Conservation (phyloP, 1,140 invertebrate genomes). For the Lycorma delicatula region DNA sequence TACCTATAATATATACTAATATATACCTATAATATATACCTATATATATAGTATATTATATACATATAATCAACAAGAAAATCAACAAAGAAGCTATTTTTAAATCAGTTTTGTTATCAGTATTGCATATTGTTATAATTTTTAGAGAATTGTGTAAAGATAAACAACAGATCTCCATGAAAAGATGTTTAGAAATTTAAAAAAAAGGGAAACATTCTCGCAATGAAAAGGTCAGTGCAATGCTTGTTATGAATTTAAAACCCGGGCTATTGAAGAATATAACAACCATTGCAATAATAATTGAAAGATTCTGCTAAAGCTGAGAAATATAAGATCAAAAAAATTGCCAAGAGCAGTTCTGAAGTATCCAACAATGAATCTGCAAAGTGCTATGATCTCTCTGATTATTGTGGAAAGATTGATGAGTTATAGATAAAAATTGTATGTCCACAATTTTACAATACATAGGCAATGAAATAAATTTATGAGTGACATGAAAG, state of each 20-base stretch:
- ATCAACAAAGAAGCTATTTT: background rate
- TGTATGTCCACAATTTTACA: background rate
- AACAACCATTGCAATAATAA: background rate
- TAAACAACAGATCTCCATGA: background rate
- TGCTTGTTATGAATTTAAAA: background rate
- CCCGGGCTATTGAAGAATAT: background rate
- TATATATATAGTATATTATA: no score
- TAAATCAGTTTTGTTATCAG: background rate
- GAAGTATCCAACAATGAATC: background rate
- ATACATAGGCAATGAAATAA: background rate
- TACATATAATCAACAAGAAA: background rate
- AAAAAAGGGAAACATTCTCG: background rate
- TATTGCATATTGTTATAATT: no score
- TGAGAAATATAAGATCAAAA: background rate
- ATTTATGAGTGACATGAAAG: background rate
- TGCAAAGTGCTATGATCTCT: background rate
- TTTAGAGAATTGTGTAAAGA: background rate
- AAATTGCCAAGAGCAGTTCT: background rate
- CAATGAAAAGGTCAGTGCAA: background rate
- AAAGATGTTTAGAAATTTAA: background rate
- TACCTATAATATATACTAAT: background rate
- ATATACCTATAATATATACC: no score
- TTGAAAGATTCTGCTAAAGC: background rate
- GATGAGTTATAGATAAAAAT: background rate
- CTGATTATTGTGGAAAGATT: background rate